phyloP scores from a whole-genome alignment of 2,888 invertebrate species.

The Thymelicus lineola region DNA sequence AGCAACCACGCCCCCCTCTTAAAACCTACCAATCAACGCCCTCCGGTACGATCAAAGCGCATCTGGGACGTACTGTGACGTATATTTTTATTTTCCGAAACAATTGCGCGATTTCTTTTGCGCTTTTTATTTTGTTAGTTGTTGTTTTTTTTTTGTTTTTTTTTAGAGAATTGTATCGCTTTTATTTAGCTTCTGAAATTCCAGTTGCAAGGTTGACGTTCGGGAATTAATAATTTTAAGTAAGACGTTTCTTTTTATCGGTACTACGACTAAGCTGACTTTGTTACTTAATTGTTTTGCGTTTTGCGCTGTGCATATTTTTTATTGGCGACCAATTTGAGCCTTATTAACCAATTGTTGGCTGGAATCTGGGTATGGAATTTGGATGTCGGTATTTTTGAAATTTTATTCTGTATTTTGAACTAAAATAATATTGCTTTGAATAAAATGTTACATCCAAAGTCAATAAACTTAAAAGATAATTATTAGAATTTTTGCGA shows the following conservation, averaged over 20 bases:
- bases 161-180: constrained; percentile 60
- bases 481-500: too few relatives aligned
- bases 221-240: constrained; percentile 39
- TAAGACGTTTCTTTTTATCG: constrained; percentile 31
- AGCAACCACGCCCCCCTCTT: constrained; percentile 66
- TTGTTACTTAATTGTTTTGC: constrained; percentile 18
- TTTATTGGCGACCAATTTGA: not conserved
- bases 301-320: not conserved
- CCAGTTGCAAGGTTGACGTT: constrained; percentile 39
- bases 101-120: constrained; percentile 62
- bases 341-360: not conserved
- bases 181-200: constrained; percentile 61
- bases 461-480: too few relatives aligned
- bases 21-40: constrained; percentile 59
- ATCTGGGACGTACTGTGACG: constrained; percentile 78
- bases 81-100: constrained; percentile 76
- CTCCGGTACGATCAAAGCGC: constrained; percentile 68
- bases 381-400: too few relatives aligned
- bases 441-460: too few relatives aligned
- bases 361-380: not conserved
- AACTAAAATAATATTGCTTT: too few relatives aligned
- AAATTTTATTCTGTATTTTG: too few relatives aligned
- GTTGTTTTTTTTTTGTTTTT: constrained; percentile 52
- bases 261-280: constrained; percentile 8
- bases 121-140: constrained; percentile 55